Evolutionary conservation across 2,888 invertebrate species (phyloP), one percentile per base, ranked within the genome.

Genomic region (Acanthacorydalis orientalis): DNA sequence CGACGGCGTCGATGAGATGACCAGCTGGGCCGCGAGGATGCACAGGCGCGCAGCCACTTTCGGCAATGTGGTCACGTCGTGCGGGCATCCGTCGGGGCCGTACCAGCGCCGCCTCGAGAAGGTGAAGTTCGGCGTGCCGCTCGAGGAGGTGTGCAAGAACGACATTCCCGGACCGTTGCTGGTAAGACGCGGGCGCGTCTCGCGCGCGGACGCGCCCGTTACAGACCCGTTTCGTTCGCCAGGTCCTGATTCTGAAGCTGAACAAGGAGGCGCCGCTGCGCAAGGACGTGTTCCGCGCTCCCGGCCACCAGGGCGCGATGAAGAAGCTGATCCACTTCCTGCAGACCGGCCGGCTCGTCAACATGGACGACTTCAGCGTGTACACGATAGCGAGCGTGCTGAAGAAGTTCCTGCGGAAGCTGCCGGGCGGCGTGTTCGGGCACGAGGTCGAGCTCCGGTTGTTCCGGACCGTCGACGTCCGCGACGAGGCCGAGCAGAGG

Each of bases 301-400:
- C 93, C 1, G 93, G 93, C 1, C 90, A 93, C 64, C 91, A 92
- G 68, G 90, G 86, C 15, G 88, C 88, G 54, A 90, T 90, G 88
- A 91, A 91, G 65, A 90, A 90, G 64, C 73, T 91, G 37, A 87
- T 88, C 57, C 90, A 90, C 61, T 91, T 91, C 64, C 73, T 91
- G 54, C 89, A 90, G 67, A 83, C 86, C 50, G 91, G 91, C 38
- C 76, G 90, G 46, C 71, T 91, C 55, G 88, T 91, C 49, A 91
- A 91, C 68, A 88, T 91, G 60, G 90, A 90, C 64, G 91, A 92
- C 65, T 93, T 90, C 67, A 91, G 90, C 52, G 92, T 96, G 52
- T 95, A 96, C 68, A 97, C 97, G 31, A 92, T 97, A 60, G 96
- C 97, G 49, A 95, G 95, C 67, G 96, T 97, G 51, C 74, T 97